Percentiles rank a stretch among this genome's conserved stretches.
Evolutionary conservation across 2,888 invertebrate species (phyloP).

Genomic region (Heliconius aoede): DNA sequence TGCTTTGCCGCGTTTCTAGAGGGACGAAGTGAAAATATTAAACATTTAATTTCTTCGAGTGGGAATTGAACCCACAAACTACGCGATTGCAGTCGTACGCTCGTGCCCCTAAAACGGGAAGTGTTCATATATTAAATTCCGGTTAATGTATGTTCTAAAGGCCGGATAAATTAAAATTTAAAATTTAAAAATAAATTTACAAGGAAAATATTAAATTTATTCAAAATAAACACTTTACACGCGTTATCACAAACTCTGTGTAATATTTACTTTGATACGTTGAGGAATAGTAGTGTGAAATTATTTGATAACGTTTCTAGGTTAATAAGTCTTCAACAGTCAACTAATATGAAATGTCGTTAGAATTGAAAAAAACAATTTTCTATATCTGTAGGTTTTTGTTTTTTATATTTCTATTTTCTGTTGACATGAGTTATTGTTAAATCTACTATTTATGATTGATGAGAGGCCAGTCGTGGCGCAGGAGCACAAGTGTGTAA

Average conservation of each 20-base stretch:
- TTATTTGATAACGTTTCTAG: conserved; percentile 34
- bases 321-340: conserved; percentile 29
- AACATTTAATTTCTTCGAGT: too few relatives aligned
- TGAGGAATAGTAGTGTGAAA: conserved; percentile 21
- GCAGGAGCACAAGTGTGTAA: too few relatives aligned
- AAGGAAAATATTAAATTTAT: not conserved
- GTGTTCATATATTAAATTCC: too few relatives aligned
- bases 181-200: not conserved
- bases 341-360: conserved; percentile 18
- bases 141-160: too few relatives aligned
- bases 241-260: conserved; percentile 30
- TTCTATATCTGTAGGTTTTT: not conserved
- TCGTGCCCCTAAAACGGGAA: too few relatives aligned
- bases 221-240: conserved; percentile 11
- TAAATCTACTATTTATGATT: not conserved
- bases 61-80: too few relatives aligned
- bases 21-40: too few relatives aligned
- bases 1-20: too few relatives aligned
- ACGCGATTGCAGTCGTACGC: too few relatives aligned
- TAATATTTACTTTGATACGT: conserved; percentile 27
- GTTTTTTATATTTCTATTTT: not conserved
- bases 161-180: too few relatives aligned
- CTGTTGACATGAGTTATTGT: too few relatives aligned
- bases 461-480: too few relatives aligned
- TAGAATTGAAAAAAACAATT: conserved; percentile 2